These are phyloP conservation scores for Incurvaria masculella DNA, from an alignment of 2,888 invertebrate genomes.

Conservation along the genomic window DNA sequence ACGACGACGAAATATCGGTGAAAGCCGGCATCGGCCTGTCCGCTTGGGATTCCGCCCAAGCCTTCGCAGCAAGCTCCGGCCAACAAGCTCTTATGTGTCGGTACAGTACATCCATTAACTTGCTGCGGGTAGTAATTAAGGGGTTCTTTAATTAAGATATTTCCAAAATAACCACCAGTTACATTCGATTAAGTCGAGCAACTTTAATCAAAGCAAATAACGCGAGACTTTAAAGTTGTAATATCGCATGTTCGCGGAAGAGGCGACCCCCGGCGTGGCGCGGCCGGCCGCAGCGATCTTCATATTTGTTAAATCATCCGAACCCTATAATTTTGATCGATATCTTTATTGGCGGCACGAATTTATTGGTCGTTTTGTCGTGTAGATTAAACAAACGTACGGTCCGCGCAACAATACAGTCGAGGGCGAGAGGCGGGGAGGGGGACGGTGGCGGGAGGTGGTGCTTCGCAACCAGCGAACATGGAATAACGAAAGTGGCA, in stretches of 20 bases:
- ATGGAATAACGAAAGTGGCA: no score
- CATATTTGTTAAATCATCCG: constrained; percentile 55
- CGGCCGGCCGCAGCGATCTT: constrained; percentile 39
- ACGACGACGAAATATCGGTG: no score
- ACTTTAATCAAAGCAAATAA: background rate
- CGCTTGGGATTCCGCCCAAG: no score
- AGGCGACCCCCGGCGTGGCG: constrained; percentile 40
- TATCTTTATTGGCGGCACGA: constrained; percentile 53
- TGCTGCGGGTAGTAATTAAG: background rate
- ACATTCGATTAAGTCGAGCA: background rate
- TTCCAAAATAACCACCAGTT: background rate
- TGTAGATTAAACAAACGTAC: constrained; percentile 28
- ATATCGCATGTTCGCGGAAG: constrained; percentile 49
- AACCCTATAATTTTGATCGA: constrained; percentile 57
- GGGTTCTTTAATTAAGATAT: background rate
- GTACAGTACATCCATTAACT: background rate
- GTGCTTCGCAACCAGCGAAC: no score
- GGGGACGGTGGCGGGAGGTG: constrained; percentile 32
- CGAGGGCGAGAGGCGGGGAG: constrained; percentile 17
- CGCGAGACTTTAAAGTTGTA: constrained; percentile 22
- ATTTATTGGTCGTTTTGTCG: constrained; percentile 54
- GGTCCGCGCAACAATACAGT: constrained; percentile 42
- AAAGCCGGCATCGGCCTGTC: no score
- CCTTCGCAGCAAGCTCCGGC: no score
- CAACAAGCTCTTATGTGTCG: no score